Base-by-base conservation (phyloP, 2,797 vertebrate species). In the Zalophus californianus region DNA sequence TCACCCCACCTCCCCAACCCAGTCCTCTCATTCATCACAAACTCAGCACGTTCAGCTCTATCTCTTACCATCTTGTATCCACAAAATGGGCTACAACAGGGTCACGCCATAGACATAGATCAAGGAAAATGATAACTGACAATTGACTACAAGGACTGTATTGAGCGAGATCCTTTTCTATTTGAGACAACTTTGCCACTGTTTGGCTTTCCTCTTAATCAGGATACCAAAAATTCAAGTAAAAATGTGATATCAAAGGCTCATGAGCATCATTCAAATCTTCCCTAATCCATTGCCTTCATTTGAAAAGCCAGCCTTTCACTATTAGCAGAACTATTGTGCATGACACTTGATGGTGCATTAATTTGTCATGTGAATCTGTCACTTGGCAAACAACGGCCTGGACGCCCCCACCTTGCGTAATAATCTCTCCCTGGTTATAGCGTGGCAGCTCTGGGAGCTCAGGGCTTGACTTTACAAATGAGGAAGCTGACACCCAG, bases 271-370 rank as follows among this genome's bases (percentile, higher is more conserved):
- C 20, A 32, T 48, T 58, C 72, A 87, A 4, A 54, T 52, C 87
- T 86, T 70, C 77, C 86, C 82, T n/a, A 27, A 60, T 27, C 48
- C 41, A 44, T 18, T 8, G 2, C 66, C 89, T 60, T 96, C 62
- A 20, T 50, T 72, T 75, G 89, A 92, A 93, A 91, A 94, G 60
- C 64, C n/a, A 84, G 41, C 48, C 18, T 62, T 56, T 93, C 32
- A 3, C 29, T 91, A 29, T 87, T 54, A 80, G 35, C 10, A 11
- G 66, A 15, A 7, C 50, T 18, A 7, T 6, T 44, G 54, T 1
- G 14, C 0, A 0, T 54, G 50, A 64, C 73, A 2, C 58, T 80
- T 54, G 54, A 87, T 12, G 21, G 54, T 13, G 32, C 52, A 7
- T 23, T 82, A 4, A n/a, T 44, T 73, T 86, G 73, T 35, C 1